Evolutionary conservation across 2,113 vertebrate genomes (phyloP).

Genomic region (Marmota monax): DNA sequence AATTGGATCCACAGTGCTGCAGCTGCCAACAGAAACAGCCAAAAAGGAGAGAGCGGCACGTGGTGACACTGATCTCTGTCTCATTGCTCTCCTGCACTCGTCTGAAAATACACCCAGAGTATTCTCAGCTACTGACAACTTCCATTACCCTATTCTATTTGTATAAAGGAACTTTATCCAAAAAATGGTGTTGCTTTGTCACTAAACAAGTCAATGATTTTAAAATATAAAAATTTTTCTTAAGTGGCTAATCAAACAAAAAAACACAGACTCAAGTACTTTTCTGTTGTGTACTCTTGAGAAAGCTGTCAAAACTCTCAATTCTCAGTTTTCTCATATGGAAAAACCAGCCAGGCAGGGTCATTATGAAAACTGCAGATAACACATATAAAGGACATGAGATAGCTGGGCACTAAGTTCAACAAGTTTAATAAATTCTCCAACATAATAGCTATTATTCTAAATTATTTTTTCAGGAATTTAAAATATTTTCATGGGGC

Average conservation of each 20-base stretch:
- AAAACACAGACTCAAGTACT: neutral
- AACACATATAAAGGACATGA: accelerated
- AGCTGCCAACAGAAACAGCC: neutral
- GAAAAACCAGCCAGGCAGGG: accelerated
- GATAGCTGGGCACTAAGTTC: neutral
- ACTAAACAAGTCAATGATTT: neutral
- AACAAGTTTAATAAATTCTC: accelerated
- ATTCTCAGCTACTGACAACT: neutral
- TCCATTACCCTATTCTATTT: neutral
- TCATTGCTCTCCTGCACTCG: neutral
- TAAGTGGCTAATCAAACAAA: neutral
- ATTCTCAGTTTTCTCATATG: too few species aligned
- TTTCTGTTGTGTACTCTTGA: neutral
- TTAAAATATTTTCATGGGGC: neutral
- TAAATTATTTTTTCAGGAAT: neutral
- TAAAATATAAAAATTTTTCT: neutral
- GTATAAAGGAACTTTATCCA: neutral
- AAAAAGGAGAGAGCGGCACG: neutral
- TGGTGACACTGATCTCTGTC: neutral
- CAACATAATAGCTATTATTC: neutral
- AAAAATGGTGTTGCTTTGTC: neutral
- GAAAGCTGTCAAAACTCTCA: neutral
- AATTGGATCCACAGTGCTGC: accelerated
- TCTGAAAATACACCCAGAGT: neutral
- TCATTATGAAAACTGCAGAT: accelerated